Evolutionary conservation across 2,113 vertebrate genomes (phyloP).

Genomic region (Candoia aspera): DNA sequence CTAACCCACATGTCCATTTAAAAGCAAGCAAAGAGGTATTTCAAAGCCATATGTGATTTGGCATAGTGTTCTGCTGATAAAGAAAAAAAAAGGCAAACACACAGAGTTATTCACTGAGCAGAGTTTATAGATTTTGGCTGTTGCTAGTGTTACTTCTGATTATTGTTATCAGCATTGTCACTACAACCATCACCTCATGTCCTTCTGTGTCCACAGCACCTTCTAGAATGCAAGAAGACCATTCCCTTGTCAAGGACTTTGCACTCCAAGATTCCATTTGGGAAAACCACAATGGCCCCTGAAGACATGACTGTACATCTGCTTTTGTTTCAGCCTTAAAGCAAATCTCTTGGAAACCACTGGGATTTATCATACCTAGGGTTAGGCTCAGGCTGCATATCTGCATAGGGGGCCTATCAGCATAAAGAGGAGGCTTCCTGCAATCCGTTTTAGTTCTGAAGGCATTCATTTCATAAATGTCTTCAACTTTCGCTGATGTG

Average conservation of each 20-base stretch:
- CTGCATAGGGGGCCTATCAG: neutral
- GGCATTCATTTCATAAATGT: constrained; percentile 86
- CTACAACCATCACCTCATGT: neutral
- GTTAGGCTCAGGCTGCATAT: neutral
- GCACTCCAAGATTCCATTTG: neutral
- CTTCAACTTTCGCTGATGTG: constrained; percentile 79
- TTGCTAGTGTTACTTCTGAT: neutral
- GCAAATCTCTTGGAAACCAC: neutral
- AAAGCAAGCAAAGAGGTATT: neutral
- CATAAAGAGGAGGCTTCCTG: constrained; percentile 74
- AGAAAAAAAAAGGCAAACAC: neutral
- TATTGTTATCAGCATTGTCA: neutral
- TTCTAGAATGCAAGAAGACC: neutral
- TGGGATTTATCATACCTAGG: neutral
- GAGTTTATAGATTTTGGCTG: neutral
- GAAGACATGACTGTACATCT: neutral
- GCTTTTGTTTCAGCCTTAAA: constrained; percentile 4
- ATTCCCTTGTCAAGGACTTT: neutral
- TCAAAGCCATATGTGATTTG: neutral
- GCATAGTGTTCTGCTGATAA: neutral
- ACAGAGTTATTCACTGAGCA: neutral
- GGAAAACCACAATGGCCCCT: neutral
- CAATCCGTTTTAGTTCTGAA: constrained; percentile 84
- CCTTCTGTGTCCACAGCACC: neutral
- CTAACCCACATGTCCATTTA: neutral